Percentiles rank a stretch among this genome's conserved stretches.
These are phyloP conservation scores for Rhagonycha fulva DNA, from an alignment of 2,888 invertebrate species.

Conservation along the genomic window DNA sequence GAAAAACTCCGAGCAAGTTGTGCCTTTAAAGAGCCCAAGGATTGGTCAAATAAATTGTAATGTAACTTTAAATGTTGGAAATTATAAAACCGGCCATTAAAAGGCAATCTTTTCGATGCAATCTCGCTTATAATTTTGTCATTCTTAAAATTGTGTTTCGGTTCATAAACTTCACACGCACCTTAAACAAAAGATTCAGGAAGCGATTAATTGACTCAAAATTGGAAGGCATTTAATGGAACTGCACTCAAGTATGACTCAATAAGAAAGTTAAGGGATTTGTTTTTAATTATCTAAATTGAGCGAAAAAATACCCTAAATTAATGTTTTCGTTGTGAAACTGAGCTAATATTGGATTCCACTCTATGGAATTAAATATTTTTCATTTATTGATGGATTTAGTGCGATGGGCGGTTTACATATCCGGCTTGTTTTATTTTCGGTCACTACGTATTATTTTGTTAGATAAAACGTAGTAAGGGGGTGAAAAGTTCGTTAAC, in stretches of 20 bases:
- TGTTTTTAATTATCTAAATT: not conserved
- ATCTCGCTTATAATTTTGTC: not conserved
- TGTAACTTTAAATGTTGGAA: not conserved
- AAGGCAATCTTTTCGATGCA: not conserved
- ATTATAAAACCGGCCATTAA: not conserved
- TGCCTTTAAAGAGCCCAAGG: not conserved
- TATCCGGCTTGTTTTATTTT: not conserved
- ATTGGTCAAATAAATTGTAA: not conserved
- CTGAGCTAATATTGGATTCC: not conserved
- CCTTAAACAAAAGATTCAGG: not conserved
- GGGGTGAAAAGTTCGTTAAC: slow-evolving; percentile 1
- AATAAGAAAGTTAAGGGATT: not conserved
- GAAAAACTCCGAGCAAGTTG: not conserved
- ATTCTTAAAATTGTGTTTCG: not conserved
- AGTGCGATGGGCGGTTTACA: not conserved
- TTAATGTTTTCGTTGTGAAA: not conserved
- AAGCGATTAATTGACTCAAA: not conserved
- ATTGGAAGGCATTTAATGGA: not conserved
- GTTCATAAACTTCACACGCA: not conserved
- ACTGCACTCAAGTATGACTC: not conserved
- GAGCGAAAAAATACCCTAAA: not conserved
- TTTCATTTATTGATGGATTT: not conserved
- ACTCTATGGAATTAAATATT: not conserved
- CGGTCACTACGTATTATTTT: too few species aligned
- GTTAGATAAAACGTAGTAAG: not conserved